Evolutionary conservation across 2,888 invertebrate genomes (phyloP), one percentile per base, ranked within the genome.

Genomic region (Sipunculus nudus): DNA sequence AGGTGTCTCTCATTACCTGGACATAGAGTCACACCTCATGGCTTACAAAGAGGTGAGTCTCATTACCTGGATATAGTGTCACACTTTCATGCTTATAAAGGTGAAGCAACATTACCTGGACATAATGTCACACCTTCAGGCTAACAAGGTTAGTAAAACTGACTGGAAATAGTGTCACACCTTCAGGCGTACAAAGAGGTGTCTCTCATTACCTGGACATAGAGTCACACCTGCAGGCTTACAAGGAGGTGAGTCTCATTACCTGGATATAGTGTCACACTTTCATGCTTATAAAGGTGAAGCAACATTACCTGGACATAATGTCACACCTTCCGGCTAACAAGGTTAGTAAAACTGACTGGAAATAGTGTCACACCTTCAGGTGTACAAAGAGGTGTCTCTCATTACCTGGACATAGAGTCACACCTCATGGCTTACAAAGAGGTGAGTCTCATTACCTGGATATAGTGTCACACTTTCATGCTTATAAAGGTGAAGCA

Each of bases 171-270:
- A 53, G 87, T 93, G 66, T 86, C 88, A 56, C 91, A 94, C 79
- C 86, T 94, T 40, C 92, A 94, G 55, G 86, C 85, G 8, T 95
- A 94, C 79, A 96, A 96, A 84, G 89, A 90, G 76, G 82, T 81
- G n/a, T n/a, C n/a, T n/a, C n/a, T n/a, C n/a, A 90, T 77, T 96
- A 92, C 78, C 85, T 94, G 59, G 90, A 92, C 83, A 88, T 96
- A 53, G 87, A 93, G 66, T 86, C 88, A 56, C 91, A 94, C 79
- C 86, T 94, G 41, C 92, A 94, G 55, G 86, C 85, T 8, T 95
- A 94, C 79, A 96, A 96, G 83, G 89, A 90, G 76, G 82, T 81
- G 55, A 38, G 55, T 54, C 50, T 39, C 65, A n/a, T n/a, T n/a
- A n/a, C n/a, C n/a, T n/a, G n/a, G n/a, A n/a, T n/a, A n/a, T n/a